Percentiles rank a stretch among this genome's conserved stretches.
These are phyloP conservation scores for Brachionus rotundiformis DNA, from an alignment of 1,140 invertebrate species.

Conservation along the genomic window DNA sequence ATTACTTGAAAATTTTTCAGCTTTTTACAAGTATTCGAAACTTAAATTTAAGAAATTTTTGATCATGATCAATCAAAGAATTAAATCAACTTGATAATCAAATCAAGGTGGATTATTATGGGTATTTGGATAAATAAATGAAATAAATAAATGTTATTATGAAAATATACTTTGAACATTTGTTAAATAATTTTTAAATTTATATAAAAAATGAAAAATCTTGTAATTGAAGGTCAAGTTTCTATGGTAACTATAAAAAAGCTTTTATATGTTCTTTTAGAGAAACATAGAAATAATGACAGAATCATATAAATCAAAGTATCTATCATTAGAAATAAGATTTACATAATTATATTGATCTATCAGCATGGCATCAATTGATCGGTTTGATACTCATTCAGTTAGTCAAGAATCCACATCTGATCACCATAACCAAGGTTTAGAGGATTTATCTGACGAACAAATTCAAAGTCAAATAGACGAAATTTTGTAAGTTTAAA, in stretches of 20 bases:
- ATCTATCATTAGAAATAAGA: neutral
- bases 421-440: constrained; percentile 35
- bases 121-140: too few relatives aligned
- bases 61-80: too few relatives aligned
- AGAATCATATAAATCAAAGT: constrained; percentile 1
- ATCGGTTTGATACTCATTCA: constrained; percentile 49
- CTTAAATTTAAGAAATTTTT: too few relatives aligned
- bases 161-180: too few relatives aligned
- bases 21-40: too few relatives aligned
- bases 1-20: too few relatives aligned
- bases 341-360: neutral
- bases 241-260: constrained; percentile 1
- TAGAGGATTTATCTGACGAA: constrained; percentile 59
- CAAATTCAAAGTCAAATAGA: constrained; percentile 59
- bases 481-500: constrained; percentile 58
- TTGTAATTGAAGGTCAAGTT: constrained; percentile 1
- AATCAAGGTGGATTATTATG: too few relatives aligned
- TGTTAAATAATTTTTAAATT: too few relatives aligned
- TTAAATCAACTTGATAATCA: too few relatives aligned
- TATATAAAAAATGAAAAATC: too few relatives aligned
- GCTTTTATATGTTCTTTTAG: neutral
- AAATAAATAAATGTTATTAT: too few relatives aligned
- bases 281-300: constrained; percentile 23
- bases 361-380: constrained; percentile 22
- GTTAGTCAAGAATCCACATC: constrained; percentile 50